These are phyloP conservation scores for Phytoseiulus persimilis DNA, from an alignment of 2,888 invertebrate genomes.

Conservation along the genomic window DNA sequence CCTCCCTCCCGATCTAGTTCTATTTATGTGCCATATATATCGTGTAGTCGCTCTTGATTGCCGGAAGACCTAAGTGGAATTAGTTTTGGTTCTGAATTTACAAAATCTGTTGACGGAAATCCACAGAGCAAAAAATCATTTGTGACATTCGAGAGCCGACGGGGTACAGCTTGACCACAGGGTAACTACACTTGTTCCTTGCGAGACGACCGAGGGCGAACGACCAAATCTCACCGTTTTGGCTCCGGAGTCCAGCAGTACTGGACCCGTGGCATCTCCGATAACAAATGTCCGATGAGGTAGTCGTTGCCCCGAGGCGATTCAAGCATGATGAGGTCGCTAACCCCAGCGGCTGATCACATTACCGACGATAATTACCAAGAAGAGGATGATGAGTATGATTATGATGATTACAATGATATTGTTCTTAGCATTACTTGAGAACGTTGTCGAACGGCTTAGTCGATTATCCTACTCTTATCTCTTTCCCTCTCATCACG, in stretches of 20 bases:
- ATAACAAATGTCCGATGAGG: not conserved
- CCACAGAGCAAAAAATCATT: not conserved
- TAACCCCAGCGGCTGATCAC: not conserved
- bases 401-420: not conserved
- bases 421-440: not conserved
- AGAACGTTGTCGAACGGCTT: not conserved
- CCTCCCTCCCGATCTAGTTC: not conserved
- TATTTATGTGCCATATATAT: not conserved
- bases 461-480: not conserved
- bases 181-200: slow-evolving; percentile 5
- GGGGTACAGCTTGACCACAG: not conserved
- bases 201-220: not conserved
- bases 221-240: not conserved
- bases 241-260: not conserved
- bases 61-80: not conserved
- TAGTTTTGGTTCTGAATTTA: not conserved
- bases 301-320: not conserved
- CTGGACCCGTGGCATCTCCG: no score
- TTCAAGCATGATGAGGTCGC: not conserved
- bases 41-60: not conserved
- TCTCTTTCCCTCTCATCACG: not conserved
- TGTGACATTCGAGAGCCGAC: not conserved
- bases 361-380: not conserved
- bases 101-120: not conserved
- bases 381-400: not conserved